Evolutionary conservation across 2,113 vertebrate species (phyloP).

Genomic region (human): GRCh38 chr4:131781001-131781500

Average conservation of each 20-base stretch:
- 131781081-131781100: not conserved
- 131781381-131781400: not conserved
- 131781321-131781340: not conserved
- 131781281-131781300: not conserved
- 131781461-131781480: not conserved
- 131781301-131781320: not conserved
- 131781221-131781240: not conserved
- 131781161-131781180: not conserved
- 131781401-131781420: not conserved
- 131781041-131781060: not conserved
- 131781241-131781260: not conserved
- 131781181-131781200: not conserved
- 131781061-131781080: not conserved
- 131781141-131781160: not conserved
- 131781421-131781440: not conserved
- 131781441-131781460: not conserved
- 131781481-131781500: not conserved
- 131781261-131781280: not conserved
- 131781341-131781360: no score
- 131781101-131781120: not conserved
- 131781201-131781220: not conserved
- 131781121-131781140: not conserved
- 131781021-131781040: not conserved
- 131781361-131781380: not conserved
- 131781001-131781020: not conserved